Base-by-base conservation (phyloP, 2,888 invertebrate species). In the Synergus japonicus region DNA sequence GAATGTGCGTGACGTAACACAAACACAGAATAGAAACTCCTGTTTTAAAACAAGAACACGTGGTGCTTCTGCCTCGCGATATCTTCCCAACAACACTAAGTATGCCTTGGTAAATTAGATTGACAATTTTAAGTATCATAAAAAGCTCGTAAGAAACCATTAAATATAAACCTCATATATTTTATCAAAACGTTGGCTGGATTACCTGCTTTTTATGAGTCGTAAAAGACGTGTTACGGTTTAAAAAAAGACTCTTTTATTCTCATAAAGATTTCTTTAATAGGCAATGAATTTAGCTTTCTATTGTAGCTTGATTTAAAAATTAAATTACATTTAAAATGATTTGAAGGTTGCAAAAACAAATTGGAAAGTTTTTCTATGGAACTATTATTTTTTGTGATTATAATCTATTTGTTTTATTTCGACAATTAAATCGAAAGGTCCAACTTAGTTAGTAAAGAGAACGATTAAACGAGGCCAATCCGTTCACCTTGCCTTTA, bases 41-140 rank as follows among this genome's bases (percentile, higher is more conserved):
- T 54, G 15, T 37, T 22, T 37, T 37, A 69, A 54, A 73, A 73
- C n/a, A 69, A 54, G 54, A 73, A 73, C 73, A 73, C 73, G 49
- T 73, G 37, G 73, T 54, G 37, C 5, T 54, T 73, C 4, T 73
- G 37, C 15, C 37, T 37, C 9, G 15, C 12, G 54, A 37, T 54
- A 46, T 49, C 4, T 13, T 29, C 29, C 9, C 15, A 43, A 13
- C 29, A 13, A 13, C 29, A 13, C 13, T 64, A 18, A n/a, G 22
- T 60, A 18, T n/a, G n/a, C 4, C n/a, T 10, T 22, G 2, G 13
- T 64, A 15, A 64, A 64, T 64, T 22, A 13, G 15, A 15, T 29
- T 37, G 13, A 64, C 5, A 64, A 64, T 12, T 4, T 64, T 4
- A 7, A 49, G 3, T 15, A 29, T 37, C 4, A 64, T 15, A 29